phyloP scores from a whole-genome alignment of 2,113 vertebrate species.

The Hylia prasina region DNA sequence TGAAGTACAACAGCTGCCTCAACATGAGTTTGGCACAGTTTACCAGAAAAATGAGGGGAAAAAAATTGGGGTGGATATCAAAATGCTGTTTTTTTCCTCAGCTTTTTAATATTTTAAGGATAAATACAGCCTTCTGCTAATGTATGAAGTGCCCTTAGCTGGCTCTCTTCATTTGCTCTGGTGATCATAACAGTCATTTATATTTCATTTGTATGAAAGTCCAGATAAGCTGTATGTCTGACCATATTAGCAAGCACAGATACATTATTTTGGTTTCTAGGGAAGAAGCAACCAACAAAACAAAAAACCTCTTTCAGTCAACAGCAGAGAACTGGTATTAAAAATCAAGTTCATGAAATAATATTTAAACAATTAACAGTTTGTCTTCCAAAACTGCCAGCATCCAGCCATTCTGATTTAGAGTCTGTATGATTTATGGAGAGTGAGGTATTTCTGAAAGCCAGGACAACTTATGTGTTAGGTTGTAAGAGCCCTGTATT shows the following conservation, averaged over 20 bases:
- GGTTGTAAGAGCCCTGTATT: neutral
- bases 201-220: neutral
- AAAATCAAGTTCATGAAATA: neutral
- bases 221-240: neutral
- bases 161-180: neutral
- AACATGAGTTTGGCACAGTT: constrained; percentile 20
- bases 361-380: neutral
- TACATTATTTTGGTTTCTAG: neutral
- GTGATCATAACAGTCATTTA: neutral
- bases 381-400: neutral
- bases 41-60: neutral
- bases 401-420: neutral
- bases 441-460: neutral
- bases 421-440: neutral
- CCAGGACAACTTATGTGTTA: neutral
- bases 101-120: neutral
- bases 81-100: neutral
- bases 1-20: constrained; percentile 3
- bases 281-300: neutral
- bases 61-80: neutral
- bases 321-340: neutral
- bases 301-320: neutral
- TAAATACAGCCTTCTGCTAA: neutral
- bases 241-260: neutral
- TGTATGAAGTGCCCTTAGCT: neutral